phyloP scores from a whole-genome alignment of 2,113 vertebrate genomes.

The Rhodinocichla rosea region DNA sequence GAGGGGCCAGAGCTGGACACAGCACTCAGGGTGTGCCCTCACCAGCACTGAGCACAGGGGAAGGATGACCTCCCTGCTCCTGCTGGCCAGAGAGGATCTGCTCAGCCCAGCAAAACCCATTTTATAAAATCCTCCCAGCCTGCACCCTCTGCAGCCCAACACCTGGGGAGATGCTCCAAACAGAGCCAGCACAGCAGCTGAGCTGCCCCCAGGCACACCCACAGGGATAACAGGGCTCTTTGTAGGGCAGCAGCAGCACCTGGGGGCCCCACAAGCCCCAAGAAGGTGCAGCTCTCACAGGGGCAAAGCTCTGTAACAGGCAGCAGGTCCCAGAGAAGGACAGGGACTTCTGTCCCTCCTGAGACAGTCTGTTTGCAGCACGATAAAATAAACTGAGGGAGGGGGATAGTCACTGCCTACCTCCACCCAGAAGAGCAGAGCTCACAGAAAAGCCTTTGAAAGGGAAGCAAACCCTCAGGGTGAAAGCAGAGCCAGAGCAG shows the following conservation, averaged over 20 bases:
- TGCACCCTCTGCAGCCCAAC: background rate
- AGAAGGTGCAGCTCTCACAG: background rate
- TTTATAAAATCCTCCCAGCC: background rate
- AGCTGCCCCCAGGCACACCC: background rate
- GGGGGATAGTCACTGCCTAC: background rate
- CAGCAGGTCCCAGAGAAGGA: background rate
- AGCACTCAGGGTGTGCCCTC: too few species aligned
- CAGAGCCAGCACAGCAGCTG: background rate
- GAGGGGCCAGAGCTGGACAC: too few species aligned
- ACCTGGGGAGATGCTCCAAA: fast-evolving
- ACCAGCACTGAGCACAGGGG: too few species aligned
- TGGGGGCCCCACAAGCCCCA: background rate
- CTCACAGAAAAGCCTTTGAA: background rate
- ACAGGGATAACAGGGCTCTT: background rate
- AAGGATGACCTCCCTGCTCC: too few species aligned
- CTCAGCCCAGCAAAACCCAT: background rate
- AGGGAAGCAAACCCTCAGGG: background rate
- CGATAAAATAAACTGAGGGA: background rate
- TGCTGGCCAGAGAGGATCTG: background rate
- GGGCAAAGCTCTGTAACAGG: background rate
- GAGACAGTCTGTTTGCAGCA: background rate
- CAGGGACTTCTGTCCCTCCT: background rate
- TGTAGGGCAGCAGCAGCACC: background rate
- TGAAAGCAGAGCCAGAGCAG: background rate
- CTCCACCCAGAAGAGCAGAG: background rate